Evolutionary conservation across 2,113 vertebrate species (phyloP).

Genomic region (Gambusia affinis): DNA sequence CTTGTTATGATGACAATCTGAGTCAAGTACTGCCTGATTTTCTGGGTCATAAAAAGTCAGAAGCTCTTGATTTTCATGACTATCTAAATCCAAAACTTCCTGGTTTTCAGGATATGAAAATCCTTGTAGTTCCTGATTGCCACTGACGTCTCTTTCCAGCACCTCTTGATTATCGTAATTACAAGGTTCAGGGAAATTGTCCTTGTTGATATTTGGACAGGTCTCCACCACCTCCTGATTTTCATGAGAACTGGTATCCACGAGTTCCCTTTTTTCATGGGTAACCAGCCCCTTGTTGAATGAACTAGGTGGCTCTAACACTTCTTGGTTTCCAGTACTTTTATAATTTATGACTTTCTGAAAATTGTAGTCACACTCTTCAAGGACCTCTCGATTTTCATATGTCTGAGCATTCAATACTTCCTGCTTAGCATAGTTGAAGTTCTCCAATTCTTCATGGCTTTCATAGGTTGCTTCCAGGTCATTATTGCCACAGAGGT

Average conservation of each 20-base stretch:
- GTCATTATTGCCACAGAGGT: slow-evolving; percentile 36
- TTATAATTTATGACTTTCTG: slow-evolving; percentile 23
- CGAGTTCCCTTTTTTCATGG: slow-evolving; percentile 40
- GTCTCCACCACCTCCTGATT: slow-evolving; percentile 66
- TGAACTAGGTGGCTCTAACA: slow-evolving; percentile 23
- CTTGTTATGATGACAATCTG: slow-evolving; percentile 23
- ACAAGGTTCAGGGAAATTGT: slow-evolving; percentile 24
- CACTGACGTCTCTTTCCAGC: slow-evolving; percentile 28
- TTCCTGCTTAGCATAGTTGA: slow-evolving; percentile 42
- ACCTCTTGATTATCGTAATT: slow-evolving; percentile 49
- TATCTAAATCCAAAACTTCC: slow-evolving; percentile 45
- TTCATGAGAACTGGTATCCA: slow-evolving; percentile 32
- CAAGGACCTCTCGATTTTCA: slow-evolving; percentile 63
- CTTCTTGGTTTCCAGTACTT: slow-evolving; percentile 53
- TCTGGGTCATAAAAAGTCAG: slow-evolving; percentile 25
- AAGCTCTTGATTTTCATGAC: slow-evolving; percentile 39
- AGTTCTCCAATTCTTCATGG: slow-evolving; percentile 28
- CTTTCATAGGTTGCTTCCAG: slow-evolving; percentile 31
- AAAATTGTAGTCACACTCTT: slow-evolving; percentile 24
- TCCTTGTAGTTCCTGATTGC: slow-evolving; percentile 28
- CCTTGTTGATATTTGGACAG: not conserved
- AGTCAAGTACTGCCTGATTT: slow-evolving; percentile 36
- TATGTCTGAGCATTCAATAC: slow-evolving; percentile 25
- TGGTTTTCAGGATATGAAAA: slow-evolving; percentile 38
- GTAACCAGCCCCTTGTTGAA: slow-evolving; percentile 9